Base-by-base conservation (phyloP, 1,140 invertebrate species). In the Heliconius melpomene region DNA sequence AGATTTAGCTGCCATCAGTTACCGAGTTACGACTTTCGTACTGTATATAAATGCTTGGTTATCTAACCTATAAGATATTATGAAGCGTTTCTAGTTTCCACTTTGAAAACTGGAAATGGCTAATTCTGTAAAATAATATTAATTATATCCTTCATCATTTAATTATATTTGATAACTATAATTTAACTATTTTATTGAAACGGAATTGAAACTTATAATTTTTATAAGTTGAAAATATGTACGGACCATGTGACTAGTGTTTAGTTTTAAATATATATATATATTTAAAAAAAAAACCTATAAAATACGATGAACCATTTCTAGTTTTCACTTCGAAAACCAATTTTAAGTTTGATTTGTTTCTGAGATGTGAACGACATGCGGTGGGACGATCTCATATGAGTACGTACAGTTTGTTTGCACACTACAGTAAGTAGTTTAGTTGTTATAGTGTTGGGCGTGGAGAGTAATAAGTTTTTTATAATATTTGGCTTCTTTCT, bases 1-100 rank as follows among this genome's bases (percentile, higher is more conserved):
- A 90, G 91, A 93, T 91, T 93, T 90, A 89, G 90, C 86, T 90
- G 91, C 92, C 92, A 91, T 87, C 79, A 87, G 86, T 88, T 88
- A 84, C 83, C 26, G 81, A 87, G 83, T 83, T 81, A 84, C 78
- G 76, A 83, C 81, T 84, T 71, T 80, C 79, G 72, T 84, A 77
- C 81, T 82, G 81, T 85, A 83, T 85, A 83, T 87, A 86, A 85
- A 85, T 80, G 83, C 52, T 74, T 70, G 81, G 79, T 86, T 86
- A 87, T 85, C 85, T 83, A 73, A 77, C 72, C 76, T 81, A 86
- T 87, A 86, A 87, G 86, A 86, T 85, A 84, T 86, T 87, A 87
- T 80, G 86, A 86, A 80, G 71, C 20, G 20, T 23, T 57, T 57
- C 9, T 52, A 52, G 18, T 20, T 52, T 52, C 16, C 50, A 52